Conservation (phyloP, 1,140 invertebrate genomes). For the Bombus fervidus region DNA sequence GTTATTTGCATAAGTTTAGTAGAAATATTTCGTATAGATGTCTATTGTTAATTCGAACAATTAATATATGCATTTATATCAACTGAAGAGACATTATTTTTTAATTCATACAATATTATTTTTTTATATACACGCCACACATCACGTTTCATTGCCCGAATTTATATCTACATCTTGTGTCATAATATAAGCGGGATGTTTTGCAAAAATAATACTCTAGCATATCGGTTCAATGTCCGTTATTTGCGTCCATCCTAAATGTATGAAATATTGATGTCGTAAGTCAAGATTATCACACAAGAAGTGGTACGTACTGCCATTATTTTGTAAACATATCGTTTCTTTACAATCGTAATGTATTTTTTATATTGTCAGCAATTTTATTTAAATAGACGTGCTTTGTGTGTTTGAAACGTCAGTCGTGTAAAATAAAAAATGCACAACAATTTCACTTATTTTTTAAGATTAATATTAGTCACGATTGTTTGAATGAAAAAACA, state of each 20-base stretch:
- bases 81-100: neutral
- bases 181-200: neutral
- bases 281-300: constrained; percentile 38
- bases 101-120: constrained; percentile 5
- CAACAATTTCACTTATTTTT: constrained; percentile 1
- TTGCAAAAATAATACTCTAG: neutral
- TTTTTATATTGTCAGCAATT: constrained; percentile 20
- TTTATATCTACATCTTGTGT: neutral
- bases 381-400: constrained; percentile 7
- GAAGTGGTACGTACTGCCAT: constrained; percentile 44
- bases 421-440: constrained; percentile 1
- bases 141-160: neutral
- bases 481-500: neutral
- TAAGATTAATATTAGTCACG: constrained; percentile 18
- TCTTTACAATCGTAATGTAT: constrained; percentile 28
- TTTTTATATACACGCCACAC: neutral
- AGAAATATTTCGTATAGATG: constrained; percentile 1
- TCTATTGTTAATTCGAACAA: neutral
- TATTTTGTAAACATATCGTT: constrained; percentile 50
- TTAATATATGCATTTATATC: constrained; percentile 19
- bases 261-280: constrained; percentile 12
- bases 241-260: constrained; percentile 20
- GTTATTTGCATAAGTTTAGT: neutral
- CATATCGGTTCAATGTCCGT: constrained; percentile 10
- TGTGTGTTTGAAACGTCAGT: neutral